phyloP scores from a whole-genome alignment of 2,888 invertebrate genomes.

The Andrena flavipes region DNA sequence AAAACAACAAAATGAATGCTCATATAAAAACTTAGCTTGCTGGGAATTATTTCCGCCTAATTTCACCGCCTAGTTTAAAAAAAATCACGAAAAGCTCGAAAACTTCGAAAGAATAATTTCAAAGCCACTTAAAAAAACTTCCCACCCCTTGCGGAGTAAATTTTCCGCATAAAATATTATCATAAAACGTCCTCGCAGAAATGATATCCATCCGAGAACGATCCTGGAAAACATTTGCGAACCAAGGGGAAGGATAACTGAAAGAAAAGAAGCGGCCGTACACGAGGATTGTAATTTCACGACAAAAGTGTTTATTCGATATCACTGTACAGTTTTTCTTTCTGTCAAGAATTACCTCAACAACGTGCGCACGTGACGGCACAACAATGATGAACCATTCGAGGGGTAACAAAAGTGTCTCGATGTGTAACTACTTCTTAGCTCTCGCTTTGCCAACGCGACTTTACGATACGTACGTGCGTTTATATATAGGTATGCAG shows the following conservation, averaged over 20 bases:
- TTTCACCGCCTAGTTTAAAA: too few species aligned
- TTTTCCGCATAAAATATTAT: too few species aligned
- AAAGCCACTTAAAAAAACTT: too few species aligned
- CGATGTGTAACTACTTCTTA: conserved; percentile 60
- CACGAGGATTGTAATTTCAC: conserved; percentile 71
- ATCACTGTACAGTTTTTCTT: conserved; percentile 83
- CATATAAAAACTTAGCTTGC: too few species aligned
- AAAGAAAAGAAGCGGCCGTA: conserved; percentile 1
- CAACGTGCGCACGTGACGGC: conserved; percentile 82
- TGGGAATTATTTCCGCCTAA: too few species aligned
- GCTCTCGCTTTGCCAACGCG: conserved; percentile 65
- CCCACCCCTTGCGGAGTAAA: too few species aligned
- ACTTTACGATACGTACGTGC: conserved; percentile 66
- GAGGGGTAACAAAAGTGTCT: conserved; percentile 75
- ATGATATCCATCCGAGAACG: too few species aligned
- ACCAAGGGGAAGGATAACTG: conserved; percentile 23
- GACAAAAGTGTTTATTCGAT: conserved; percentile 84
- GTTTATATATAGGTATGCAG: conserved; percentile 63
- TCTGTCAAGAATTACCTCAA: conserved; percentile 80
- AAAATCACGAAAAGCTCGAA: too few species aligned
- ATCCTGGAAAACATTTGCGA: neutral
- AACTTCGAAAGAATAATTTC: too few species aligned
- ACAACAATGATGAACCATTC: conserved; percentile 81
- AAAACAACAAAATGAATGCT: too few species aligned
- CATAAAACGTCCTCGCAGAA: too few species aligned